Conservation (phyloP, 2,797 vertebrate species). For the Trachurus trachurus region DNA sequence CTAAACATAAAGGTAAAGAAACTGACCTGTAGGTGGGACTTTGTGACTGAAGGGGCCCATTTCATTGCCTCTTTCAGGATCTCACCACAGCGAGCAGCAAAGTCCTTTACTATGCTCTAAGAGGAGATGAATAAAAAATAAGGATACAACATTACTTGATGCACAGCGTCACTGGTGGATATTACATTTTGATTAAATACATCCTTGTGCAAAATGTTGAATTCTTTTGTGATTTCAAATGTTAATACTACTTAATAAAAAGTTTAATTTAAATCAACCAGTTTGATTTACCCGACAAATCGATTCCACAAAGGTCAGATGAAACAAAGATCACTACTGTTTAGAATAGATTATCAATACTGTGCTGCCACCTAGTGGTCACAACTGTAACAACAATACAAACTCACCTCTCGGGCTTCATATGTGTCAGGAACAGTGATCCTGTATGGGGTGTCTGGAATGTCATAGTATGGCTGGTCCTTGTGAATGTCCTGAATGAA, state of each 20-base stretch:
- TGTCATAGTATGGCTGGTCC: conserved; percentile 97
- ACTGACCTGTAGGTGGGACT: conserved; percentile 96
- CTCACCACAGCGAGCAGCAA: conserved; percentile 98
- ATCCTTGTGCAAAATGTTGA: not conserved
- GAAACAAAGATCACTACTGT: not conserved
- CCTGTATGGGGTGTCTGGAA: conserved; percentile 95
- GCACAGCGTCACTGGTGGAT: not conserved
- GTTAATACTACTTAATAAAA: not conserved
- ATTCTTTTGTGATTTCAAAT: not conserved
- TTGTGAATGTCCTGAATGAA: conserved; percentile 95
- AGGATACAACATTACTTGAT: not conserved
- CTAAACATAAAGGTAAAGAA: conserved; percentile 5
- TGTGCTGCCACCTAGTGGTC: conserved; percentile 63
- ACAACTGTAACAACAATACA: conserved; percentile 1
- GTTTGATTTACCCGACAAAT: not conserved
- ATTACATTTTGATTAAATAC: not conserved
- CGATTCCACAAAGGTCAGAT: not conserved
- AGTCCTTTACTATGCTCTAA: conserved; percentile 98
- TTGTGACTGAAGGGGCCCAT: conserved; percentile 98
- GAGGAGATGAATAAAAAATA: conserved; percentile 14
- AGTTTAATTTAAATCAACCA: not conserved
- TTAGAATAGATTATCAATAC: conserved; percentile 30
- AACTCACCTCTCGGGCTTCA: conserved; percentile 94
- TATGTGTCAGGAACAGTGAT: conserved; percentile 98
- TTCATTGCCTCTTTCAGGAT: conserved; percentile 99